Conservation (phyloP, 2,888 invertebrate species). For the Sminthurides aquaticus region DNA sequence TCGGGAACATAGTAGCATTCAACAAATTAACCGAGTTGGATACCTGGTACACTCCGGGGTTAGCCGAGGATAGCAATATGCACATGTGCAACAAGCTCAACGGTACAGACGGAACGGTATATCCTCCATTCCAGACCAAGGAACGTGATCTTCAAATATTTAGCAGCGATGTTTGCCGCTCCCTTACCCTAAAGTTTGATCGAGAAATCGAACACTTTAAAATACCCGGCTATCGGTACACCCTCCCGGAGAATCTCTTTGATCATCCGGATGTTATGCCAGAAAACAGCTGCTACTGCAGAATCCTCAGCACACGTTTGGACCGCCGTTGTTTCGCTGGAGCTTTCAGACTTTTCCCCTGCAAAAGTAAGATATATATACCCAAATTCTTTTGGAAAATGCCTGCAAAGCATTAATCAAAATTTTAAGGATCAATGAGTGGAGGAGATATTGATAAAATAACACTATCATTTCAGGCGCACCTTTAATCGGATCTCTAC, state of each 20-base stretch:
- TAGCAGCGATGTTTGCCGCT: not conserved
- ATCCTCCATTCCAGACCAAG: not conserved
- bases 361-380: constrained; percentile 4
- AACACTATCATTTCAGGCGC: too few relatives aligned
- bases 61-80: not conserved
- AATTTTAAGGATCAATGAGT: too few relatives aligned
- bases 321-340: not conserved
- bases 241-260: not conserved
- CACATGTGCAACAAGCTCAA: not conserved
- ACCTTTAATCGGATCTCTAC: constrained; percentile 1
- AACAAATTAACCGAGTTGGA: not conserved
- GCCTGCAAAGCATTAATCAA: not conserved
- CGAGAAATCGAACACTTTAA: not conserved
- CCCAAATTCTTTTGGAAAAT: not conserved
- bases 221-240: not conserved
- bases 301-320: not conserved
- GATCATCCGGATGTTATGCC: not conserved
- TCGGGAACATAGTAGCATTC: constrained; percentile 1
- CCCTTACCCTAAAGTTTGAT: not conserved
- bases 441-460: too few relatives aligned
- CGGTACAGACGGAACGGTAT: not conserved
- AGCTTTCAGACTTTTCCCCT: constrained; percentile 3
- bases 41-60: constrained; percentile 3
- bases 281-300: not conserved
- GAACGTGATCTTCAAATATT: not conserved